Base-by-base conservation (phyloP, 2,113 vertebrate species). In the Aldabrachelys gigantea region DNA sequence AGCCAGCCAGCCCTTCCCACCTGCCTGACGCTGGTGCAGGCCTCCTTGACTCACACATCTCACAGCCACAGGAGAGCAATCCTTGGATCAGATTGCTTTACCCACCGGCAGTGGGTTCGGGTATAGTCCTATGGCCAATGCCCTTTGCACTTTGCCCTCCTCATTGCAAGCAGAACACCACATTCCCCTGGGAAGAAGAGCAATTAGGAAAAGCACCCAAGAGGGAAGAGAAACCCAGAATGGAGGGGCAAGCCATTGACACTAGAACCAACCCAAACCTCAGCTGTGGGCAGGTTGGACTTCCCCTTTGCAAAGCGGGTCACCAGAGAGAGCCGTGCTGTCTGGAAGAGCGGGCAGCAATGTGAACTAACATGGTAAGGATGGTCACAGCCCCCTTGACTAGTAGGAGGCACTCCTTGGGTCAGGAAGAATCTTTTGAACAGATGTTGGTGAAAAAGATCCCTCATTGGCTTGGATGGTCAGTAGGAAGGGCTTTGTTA, bases 201-300 rank as follows among this genome's bases (percentile, higher is more conserved):
- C 29, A 25, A 17, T 62, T 56, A 78, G 79, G 85, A 92, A 89
- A 89, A 96, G 89, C 10, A 59, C 80, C 80, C 84, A 10, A 41
- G 50, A 82, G 29, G 27, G 84, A 92, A 44, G 41, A 47, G 50
- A 84, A 88, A n/a, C 11, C 44, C 13, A 53, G 65, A n/a, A 29
- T 84, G 54, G 56, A 82, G 82, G 41, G n/a, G 31, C 27, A 76
- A 10, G 10, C 12, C 84, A 1, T 4, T 38, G 19, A 57, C 52
- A 79, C 0, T 4, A 65, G 84, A 84, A 72, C n/a, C 10, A 72
- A 38, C 17, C 21, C 21, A 6, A 62, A 35, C 78, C 96, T 85
- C 69, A 87, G 49, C 50, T 92, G 41, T 59, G 80, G 79, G 6
- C 79, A n/a, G 87, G 22, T 56, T 86, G 65, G 14, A 10, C 72